A percentile compares a stretch with the other conserved stretches of the same genome.
phyloP scores from a whole-genome alignment of 2,113 vertebrate species.

The Aegypius monachus region DNA sequence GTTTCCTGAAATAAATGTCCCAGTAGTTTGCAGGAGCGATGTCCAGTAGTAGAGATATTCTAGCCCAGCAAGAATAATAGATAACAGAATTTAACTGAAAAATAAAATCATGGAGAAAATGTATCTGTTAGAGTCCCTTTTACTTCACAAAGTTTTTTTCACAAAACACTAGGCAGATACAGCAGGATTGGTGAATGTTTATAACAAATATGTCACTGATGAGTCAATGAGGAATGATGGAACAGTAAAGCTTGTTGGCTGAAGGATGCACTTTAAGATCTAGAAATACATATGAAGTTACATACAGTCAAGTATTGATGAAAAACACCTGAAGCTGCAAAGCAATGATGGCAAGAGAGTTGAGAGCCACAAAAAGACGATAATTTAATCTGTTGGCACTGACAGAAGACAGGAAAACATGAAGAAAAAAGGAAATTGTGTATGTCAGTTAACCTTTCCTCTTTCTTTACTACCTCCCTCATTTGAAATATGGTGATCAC shows the following conservation, averaged over 20 bases:
- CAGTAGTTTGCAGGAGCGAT: not conserved
- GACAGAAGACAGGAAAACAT: not conserved
- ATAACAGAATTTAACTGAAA: not conserved
- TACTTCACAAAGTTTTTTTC: not conserved
- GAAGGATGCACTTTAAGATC: not conserved
- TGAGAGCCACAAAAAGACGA: not conserved
- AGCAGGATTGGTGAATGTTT: not conserved
- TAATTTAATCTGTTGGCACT: not conserved
- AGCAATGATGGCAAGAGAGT: not conserved
- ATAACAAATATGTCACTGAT: not conserved
- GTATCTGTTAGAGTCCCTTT: not conserved
- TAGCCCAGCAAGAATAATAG: not conserved
- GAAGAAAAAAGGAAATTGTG: not conserved
- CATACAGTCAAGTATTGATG: not conserved
- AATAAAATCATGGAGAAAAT: not conserved
- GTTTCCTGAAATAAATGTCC: not conserved
- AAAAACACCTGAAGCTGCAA: not conserved
- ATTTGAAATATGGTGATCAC: not conserved
- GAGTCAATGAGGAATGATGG: not conserved
- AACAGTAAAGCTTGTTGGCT: not conserved
- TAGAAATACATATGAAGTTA: not conserved
- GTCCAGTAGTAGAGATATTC: not conserved
- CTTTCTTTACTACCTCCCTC: not conserved
- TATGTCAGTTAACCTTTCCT: not conserved
- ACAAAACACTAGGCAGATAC: not conserved